These are phyloP conservation scores for Drosophila parvula DNA, from an alignment of 1,140 invertebrate species.

Conservation along the genomic window DNA sequence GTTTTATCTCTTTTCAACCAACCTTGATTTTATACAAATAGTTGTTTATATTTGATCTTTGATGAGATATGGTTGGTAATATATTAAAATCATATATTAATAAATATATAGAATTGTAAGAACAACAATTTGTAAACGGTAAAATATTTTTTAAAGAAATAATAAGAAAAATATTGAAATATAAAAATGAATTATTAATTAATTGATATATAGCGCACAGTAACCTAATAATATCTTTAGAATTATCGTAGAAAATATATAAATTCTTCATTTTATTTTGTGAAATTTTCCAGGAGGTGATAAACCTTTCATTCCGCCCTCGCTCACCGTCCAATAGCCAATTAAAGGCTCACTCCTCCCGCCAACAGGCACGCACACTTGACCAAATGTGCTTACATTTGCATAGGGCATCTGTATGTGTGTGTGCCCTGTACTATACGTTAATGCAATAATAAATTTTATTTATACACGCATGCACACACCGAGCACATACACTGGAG, in stretches of 20 bases:
- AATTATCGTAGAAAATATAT: too few relatives aligned
- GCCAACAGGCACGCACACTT: conserved; percentile 7
- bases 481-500: conserved; percentile 10
- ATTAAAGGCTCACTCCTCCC: conserved; percentile 24
- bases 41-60: too few relatives aligned
- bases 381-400: conserved; percentile 31
- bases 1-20: too few relatives aligned
- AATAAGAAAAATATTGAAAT: not conserved
- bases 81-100: too few relatives aligned
- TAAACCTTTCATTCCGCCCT: conserved; percentile 1
- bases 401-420: conserved; percentile 11
- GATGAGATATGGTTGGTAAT: too few relatives aligned
- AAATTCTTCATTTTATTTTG: too few relatives aligned
- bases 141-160: not conserved
- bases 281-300: not conserved
- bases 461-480: conserved; percentile 39
- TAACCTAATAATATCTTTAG: not conserved
- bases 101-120: too few relatives aligned
- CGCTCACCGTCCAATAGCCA: conserved; percentile 28
- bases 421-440: conserved; percentile 15
- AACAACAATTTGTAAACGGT: too few relatives aligned
- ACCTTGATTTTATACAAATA: too few relatives aligned
- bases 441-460: conserved; percentile 72
- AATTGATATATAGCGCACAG: fast-evolving
- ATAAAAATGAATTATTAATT: not conserved